phyloP scores from a whole-genome alignment of 2,113 vertebrate genomes.

The Datnioides undecimradiatus region DNA sequence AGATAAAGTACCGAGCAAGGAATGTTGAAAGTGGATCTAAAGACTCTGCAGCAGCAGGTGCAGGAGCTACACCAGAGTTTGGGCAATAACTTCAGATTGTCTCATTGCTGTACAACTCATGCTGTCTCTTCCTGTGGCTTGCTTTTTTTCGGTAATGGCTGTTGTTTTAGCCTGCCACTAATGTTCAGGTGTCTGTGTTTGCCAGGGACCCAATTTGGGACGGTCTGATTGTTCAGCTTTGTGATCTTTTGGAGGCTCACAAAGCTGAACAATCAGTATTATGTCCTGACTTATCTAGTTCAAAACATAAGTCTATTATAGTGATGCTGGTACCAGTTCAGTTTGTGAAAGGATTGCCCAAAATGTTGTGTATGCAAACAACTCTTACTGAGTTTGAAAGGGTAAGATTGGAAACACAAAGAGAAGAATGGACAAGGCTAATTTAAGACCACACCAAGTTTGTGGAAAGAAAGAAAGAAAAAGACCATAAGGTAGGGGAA shows the following conservation, averaged over 20 bases:
- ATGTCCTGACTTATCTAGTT: slow-evolving; percentile 47
- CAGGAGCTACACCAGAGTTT: slow-evolving; percentile 27
- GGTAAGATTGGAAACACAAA: background rate
- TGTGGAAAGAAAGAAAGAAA: background rate
- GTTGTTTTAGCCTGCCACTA: slow-evolving; percentile 8
- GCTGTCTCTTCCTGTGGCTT: slow-evolving; percentile 8
- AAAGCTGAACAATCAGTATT: slow-evolving; percentile 69
- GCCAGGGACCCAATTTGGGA: slow-evolving; percentile 30
- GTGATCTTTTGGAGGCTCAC: slow-evolving; percentile 49
- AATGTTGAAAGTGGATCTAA: slow-evolving; percentile 42
- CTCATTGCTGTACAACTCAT: slow-evolving; percentile 12
- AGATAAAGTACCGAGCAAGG: slow-evolving; percentile 53
- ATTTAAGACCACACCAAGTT: background rate
- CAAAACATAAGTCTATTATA: slow-evolving; percentile 33
- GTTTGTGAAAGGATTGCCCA: slow-evolving; percentile 18
- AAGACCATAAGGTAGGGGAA: background rate
- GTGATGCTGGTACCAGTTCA: slow-evolving; percentile 46
- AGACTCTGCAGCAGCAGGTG: slow-evolving; percentile 48
- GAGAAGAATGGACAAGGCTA: background rate
- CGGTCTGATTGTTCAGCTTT: slow-evolving; percentile 67
- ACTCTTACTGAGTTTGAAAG: background rate
- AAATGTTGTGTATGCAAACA: slow-evolving; percentile 37
- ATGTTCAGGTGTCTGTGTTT: slow-evolving; percentile 38
- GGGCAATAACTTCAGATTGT: slow-evolving; percentile 35
- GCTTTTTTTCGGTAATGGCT: slow-evolving; percentile 23